Conservation (phyloP, 1,140 invertebrate genomes). For the Magallana ariakensis region DNA sequence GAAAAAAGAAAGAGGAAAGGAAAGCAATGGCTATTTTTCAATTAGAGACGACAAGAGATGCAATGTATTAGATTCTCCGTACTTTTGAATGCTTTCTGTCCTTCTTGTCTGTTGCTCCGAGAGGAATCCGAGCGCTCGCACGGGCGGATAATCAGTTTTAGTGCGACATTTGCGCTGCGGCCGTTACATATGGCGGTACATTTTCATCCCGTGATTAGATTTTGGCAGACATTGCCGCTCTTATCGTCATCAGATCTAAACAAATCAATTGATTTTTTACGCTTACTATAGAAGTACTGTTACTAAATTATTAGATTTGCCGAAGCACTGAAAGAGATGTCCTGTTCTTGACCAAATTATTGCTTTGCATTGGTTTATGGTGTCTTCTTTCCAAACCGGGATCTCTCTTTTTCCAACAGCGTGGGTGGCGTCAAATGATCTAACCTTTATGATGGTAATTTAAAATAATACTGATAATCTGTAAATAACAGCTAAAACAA, state of each 20-base stretch:
- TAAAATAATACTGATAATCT: constrained; percentile 13
- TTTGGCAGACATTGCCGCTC: constrained; percentile 17
- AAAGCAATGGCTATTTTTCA: constrained; percentile 5
- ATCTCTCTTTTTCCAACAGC: neutral
- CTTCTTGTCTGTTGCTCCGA: constrained; percentile 16
- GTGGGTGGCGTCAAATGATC: constrained; percentile 8
- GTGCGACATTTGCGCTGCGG: neutral
- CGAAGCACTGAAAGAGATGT: constrained; percentile 7
- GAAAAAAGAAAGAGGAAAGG: no score
- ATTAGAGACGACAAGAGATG: constrained; percentile 19
- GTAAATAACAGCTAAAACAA: neutral
- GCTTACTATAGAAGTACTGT: constrained; percentile 30
- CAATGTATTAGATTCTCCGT: neutral
- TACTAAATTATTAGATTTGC: constrained; percentile 28
- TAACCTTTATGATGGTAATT: neutral
- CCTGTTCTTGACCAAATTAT: constrained; percentile 14
- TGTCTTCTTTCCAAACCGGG: neutral
- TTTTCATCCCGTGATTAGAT: constrained; percentile 26
- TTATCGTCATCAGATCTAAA: constrained; percentile 32
- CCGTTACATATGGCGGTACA: constrained; percentile 26
- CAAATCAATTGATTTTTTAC: constrained; percentile 36
- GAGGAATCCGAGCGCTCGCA: neutral
- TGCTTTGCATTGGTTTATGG: neutral
- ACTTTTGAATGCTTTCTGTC: neutral
- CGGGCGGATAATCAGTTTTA: constrained; percentile 1